Base-by-base conservation (phyloP, 2,888 invertebrate species). In the Cosmia trapezina region DNA sequence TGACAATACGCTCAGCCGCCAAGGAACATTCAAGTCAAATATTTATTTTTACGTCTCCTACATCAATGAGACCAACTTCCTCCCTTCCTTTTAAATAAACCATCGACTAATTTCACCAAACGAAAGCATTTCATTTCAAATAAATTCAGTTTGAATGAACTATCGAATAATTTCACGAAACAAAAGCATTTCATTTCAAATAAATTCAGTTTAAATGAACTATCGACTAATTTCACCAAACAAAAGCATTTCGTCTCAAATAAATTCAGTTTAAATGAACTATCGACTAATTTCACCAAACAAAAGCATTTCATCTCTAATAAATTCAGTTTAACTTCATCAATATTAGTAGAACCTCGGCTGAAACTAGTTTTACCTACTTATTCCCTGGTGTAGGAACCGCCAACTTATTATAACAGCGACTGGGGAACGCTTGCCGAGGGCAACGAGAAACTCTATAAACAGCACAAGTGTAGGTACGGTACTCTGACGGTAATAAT, bases 341-440 rank as follows among this genome's bases (percentile, higher is more conserved):
- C 8, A 41, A 41, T 41, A 41, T 41, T 41, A 41, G 4, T 28
- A 49, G 70, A 37, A 53, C 37, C 6, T 45, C 28, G 37, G n/a
- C 45, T 28, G 37, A 51, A 64, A 64, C 76, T 53, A 59, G 65
- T 76, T 65, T 45, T 59, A 47, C 45, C 19, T 57, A 28, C 57
- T 47, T 64, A 76, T 59, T 73, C 66, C 73, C n/a, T 49, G 37
- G 51, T 33, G 64, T 12, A 47, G 19, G 33, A 28, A 47, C 41
- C 53, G n/a, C 59, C 59, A 72, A 65, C 45, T 56, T 51, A 19
- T n/a, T 56, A 14, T 33, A 51, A 63, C 49, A 45, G 45, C 28
- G 43, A 12, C 41, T 11, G 12, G 56, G 63, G 59, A 76, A 22
- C 9, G 53, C 41, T 63, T 54, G 60, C 64, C 53, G 22, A 54